Conservation (phyloP, 1,140 invertebrate species). For the Agrypnia vestita region DNA sequence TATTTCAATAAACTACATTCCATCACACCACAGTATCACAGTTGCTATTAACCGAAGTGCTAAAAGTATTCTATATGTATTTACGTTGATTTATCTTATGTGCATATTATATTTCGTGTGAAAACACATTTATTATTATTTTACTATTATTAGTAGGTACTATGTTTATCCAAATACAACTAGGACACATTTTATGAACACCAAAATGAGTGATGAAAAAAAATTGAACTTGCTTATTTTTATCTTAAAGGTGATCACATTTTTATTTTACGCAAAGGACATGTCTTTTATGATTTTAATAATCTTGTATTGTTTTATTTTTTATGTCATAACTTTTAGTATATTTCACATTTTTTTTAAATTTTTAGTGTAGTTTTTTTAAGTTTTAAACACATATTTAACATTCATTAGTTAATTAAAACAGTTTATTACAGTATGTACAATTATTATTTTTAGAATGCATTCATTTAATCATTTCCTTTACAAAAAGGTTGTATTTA, state of each 20-base stretch:
- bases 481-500: neutral
- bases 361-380: conserved; percentile 2
- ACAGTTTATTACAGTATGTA: too few species aligned
- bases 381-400: neutral
- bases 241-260: conserved; percentile 1
- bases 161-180: neutral
- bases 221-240: conserved; percentile 16
- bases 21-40: neutral
- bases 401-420: too few species aligned
- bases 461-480: neutral
- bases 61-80: neutral
- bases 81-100: conserved; percentile 36
- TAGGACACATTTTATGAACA: conserved; percentile 44
- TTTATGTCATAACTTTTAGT: conserved; percentile 16
- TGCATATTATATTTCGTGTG: conserved; percentile 16
- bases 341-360: neutral
- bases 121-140: conserved; percentile 9
- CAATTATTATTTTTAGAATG: neutral
- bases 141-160: conserved; percentile 14
- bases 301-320: conserved; percentile 1
- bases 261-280: conserved; percentile 24
- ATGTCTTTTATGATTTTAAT: conserved; percentile 26
- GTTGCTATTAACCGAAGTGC: too few species aligned
- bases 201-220: conserved; percentile 36
- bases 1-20: conserved; percentile 8